Base-by-base conservation (phyloP, 2,113 vertebrate species). In the Notiomystis cincta region DNA sequence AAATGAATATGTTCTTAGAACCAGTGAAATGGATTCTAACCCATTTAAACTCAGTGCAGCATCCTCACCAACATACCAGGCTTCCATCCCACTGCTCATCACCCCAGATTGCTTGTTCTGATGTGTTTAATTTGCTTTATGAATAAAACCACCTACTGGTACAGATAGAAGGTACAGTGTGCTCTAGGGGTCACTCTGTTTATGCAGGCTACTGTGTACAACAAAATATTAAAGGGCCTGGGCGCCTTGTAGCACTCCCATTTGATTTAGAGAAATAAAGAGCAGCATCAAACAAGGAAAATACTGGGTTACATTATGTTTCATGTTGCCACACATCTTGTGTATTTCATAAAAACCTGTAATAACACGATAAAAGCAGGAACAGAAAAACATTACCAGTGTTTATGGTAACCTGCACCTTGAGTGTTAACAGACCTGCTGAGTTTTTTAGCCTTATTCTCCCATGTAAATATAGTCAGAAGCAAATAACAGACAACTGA, bases 401-500 rank as follows among this genome's bases (percentile, higher is more conserved):
- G 33, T 88, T 95, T 91, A 90, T 77, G 90, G 82, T 84, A 93
- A 83, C 64, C 82, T 93, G 58, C 35, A 86, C 40, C 75, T 33
- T 54, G 50, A 95, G 80, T 77, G 94, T 84, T 90, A 93, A 77
- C 93, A 95, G 90, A 80, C n/a, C 19, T 33, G 48, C 54, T 44
- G 69, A 70, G 22, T 28, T 88, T 92, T 92, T 78, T 3, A 56
- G 62, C 50, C 75, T 94, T 92, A 86, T 93, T 85, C 79, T 73
- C 35, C 56, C 50, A 71, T 51, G 38, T 93, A 92, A 91, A 94
- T 91, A 69, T 2, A 90, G 71, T 82, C 82, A 83, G 66, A 85
- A 82, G 95, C 70, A 86, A 85, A 82, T 94, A 89, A 73, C 84
- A 90, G 90, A 90, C 67, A 73, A 95, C 79, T 88, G 90, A 95